These are phyloP conservation scores for Potamarius usumacintae DNA, from an alignment of 2,113 vertebrate species.

Conservation along the genomic window DNA sequence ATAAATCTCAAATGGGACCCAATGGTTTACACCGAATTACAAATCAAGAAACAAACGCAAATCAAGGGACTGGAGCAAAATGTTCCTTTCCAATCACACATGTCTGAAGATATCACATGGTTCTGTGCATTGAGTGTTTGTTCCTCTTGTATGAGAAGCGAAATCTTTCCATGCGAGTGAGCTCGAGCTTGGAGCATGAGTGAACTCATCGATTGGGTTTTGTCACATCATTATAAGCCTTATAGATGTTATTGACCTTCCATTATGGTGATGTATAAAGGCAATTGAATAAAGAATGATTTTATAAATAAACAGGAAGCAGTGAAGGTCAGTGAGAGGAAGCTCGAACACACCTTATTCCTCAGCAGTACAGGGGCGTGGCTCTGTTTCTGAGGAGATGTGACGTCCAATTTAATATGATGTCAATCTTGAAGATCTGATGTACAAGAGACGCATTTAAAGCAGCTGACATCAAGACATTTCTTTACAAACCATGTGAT, in stretches of 20 bases:
- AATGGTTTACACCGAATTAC: not conserved
- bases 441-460: not conserved
- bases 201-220: constrained; percentile 10
- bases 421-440: not conserved
- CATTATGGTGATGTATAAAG: constrained; percentile 22
- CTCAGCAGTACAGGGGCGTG: too few species aligned
- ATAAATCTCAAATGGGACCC: not conserved
- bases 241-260: constrained; percentile 25
- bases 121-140: not conserved
- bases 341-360: not conserved
- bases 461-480: not conserved
- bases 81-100: too few species aligned
- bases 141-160: not conserved
- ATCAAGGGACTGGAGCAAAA: not conserved
- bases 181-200: not conserved
- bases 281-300: constrained; percentile 28
- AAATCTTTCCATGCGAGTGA: not conserved
- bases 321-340: constrained; percentile 68
- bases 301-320: constrained; percentile 53
- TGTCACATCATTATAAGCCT: constrained; percentile 6
- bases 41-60: not conserved
- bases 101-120: not conserved
- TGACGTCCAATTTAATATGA: not conserved
- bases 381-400: not conserved
- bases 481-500: not conserved